Conservation (phyloP, 2,797 vertebrate species). For the Geotrypetes seraphini region DNA sequence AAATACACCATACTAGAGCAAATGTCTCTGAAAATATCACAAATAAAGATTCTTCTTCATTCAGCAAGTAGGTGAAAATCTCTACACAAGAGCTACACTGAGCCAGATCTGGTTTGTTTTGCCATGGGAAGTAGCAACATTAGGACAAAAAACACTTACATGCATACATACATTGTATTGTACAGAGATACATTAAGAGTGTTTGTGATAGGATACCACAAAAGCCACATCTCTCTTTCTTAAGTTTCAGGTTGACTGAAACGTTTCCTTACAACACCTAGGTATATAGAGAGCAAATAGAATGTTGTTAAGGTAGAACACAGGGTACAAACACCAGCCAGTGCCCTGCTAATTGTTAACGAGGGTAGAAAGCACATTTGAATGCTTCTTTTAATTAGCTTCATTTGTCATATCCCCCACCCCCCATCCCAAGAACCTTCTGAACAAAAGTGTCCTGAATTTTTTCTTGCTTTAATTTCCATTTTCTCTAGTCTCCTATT, state of each 20-base stretch:
- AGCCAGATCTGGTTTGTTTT: constrained; percentile 57
- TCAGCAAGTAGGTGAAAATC: constrained; percentile 88
- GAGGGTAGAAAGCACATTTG: constrained; percentile 74
- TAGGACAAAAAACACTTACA: constrained; percentile 93
- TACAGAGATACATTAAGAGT: constrained; percentile 98
- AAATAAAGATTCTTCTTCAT: constrained; percentile 99
- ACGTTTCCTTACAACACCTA: constrained; percentile 95
- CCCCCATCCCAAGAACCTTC: constrained; percentile 49
- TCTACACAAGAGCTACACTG: constrained; percentile 87
- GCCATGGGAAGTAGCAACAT: constrained; percentile 82
- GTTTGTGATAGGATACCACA: constrained; percentile 89
- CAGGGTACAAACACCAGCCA: constrained; percentile 74
- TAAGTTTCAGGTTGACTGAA: constrained; percentile 74
- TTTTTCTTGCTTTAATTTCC: constrained; percentile 39
- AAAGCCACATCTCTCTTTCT: constrained; percentile 80
- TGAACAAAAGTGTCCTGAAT: no score
- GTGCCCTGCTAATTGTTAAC: constrained; percentile 73
- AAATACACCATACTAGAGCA: constrained; percentile 99
- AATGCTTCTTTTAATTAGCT: constrained; percentile 81
- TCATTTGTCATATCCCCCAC: constrained; percentile 73
- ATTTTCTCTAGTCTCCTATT: constrained; percentile 67
- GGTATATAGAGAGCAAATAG: constrained; percentile 97
- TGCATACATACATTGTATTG: constrained; percentile 99
- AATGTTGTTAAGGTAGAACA: constrained; percentile 86
- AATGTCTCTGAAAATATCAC: constrained; percentile 99